A percentile compares a stretch with the other conserved stretches of the same genome.
phyloP scores from a whole-genome alignment of 2,888 invertebrate genomes.

The Ashinkailepas kermadecensis region DNA sequence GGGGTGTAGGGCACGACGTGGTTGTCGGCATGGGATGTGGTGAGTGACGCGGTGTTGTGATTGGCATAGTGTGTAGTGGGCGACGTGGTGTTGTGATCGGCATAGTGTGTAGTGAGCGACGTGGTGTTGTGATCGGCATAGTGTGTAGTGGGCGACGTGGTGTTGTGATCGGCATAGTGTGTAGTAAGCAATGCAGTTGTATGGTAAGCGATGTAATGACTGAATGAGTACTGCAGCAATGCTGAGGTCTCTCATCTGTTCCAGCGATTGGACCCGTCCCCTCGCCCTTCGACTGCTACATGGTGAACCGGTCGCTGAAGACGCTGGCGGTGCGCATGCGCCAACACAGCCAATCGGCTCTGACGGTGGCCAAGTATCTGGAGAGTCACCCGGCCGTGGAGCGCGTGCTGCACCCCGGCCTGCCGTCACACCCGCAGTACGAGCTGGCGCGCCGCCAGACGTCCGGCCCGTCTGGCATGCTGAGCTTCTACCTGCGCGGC shows the following conservation, averaged over 20 bases:
- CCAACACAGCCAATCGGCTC: slow-evolving; percentile 69
- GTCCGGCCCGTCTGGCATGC: slow-evolving; percentile 82
- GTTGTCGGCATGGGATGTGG: too few species aligned
- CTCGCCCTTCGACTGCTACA: slow-evolving; percentile 91
- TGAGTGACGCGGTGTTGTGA: too few species aligned
- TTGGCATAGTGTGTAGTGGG: too few species aligned
- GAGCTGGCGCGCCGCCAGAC: slow-evolving; percentile 69
- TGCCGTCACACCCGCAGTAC: slow-evolving; percentile 80
- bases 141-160: too few species aligned
- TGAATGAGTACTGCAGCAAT: too few species aligned
- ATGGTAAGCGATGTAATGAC: too few species aligned
- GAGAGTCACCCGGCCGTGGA: slow-evolving; percentile 69
- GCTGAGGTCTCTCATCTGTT: neutral
- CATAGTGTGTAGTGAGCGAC: too few species aligned
- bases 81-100: too few species aligned
- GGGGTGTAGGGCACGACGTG: too few species aligned
- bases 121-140: too few species aligned
- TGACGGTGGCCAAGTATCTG: slow-evolving; percentile 71
- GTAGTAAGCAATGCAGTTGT: too few species aligned
- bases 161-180: too few species aligned
- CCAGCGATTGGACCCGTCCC: slow-evolving; percentile 77
- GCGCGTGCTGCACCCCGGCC: slow-evolving; percentile 75
- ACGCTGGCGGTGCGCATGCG: slow-evolving; percentile 88
- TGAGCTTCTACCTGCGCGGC: slow-evolving; percentile 80
- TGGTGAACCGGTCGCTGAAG: slow-evolving; percentile 87